Percentiles rank a stretch among this genome's conserved stretches.
These are phyloP conservation scores for Neoaliturus tenellus DNA, from an alignment of 2,888 invertebrate species.

Conservation along the genomic window DNA sequence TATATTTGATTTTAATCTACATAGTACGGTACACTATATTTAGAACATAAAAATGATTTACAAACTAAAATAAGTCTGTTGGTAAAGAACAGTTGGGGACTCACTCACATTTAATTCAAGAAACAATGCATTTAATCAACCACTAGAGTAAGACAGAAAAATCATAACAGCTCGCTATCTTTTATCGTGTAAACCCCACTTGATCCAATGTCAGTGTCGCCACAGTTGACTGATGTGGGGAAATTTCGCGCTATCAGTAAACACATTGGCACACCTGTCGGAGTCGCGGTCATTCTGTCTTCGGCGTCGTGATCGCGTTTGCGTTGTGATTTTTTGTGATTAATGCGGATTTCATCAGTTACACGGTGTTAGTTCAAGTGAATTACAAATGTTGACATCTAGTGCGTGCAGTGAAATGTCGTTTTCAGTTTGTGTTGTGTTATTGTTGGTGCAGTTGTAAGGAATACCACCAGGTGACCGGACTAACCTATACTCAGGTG, in stretches of 20 bases:
- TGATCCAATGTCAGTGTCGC: not conserved
- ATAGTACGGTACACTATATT: no score
- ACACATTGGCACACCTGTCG: slow-evolving; percentile 9
- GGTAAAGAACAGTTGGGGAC: no score
- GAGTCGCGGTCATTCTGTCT: not conserved
- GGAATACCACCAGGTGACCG: not conserved
- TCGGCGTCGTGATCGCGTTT: not conserved
- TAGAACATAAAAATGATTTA: no score
- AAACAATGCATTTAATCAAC: no score
- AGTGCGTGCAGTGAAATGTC: not conserved
- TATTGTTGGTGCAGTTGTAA: not conserved
- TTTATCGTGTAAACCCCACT: not conserved
- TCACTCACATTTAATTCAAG: no score
- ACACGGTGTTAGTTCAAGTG: not conserved
- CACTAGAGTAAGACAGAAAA: no score
- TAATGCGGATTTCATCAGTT: not conserved
- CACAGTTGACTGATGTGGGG: not conserved
- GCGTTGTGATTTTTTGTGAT: not conserved
- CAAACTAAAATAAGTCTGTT: no score
- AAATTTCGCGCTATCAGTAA: slow-evolving; percentile 13
- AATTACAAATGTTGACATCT: not conserved
- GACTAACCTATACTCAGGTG: slow-evolving; percentile 14
- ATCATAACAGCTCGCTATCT: no score
- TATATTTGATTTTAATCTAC: no score
- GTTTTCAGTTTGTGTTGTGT: not conserved